A percentile compares a stretch with the other conserved stretches of the same genome.
These are phyloP conservation scores for Delphinapterus leucas DNA, from an alignment of 2,113 vertebrate genomes.

Conservation along the genomic window DNA sequence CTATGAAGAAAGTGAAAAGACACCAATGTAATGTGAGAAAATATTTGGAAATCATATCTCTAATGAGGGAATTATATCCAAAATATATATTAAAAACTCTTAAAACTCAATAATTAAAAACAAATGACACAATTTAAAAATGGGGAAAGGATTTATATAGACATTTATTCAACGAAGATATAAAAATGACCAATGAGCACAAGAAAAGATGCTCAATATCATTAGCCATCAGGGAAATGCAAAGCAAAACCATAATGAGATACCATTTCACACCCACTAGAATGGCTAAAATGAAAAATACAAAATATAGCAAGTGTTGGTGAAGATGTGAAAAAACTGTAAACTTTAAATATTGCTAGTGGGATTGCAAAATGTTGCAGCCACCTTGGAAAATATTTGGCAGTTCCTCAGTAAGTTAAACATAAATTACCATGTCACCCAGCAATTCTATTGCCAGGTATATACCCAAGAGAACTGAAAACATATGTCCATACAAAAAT, in stretches of 20 bases:
- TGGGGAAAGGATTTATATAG: neutral
- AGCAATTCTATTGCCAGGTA: neutral
- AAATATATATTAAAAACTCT: neutral
- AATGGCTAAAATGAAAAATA: neutral
- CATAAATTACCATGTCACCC: neutral
- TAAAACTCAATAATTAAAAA: neutral
- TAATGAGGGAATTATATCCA: neutral
- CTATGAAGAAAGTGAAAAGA: neutral
- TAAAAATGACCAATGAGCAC: neutral
- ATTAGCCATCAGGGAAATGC: neutral
- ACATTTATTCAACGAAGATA: neutral
- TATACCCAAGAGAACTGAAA: neutral
- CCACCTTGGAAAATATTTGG: neutral
- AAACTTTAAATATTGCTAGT: neutral
- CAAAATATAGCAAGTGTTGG: neutral
- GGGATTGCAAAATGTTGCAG: neutral
- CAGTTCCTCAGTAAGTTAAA: neutral
- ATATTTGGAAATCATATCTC: neutral
- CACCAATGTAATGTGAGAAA: neutral
- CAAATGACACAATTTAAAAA: neutral
- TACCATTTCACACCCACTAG: neutral
- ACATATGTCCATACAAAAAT: neutral
- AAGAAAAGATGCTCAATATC: neutral
- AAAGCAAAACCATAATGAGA: neutral
- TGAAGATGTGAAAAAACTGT: neutral